Percentiles rank a stretch among this genome's conserved stretches.
These are phyloP conservation scores for Musca vetustissima DNA, from an alignment of 1,140 invertebrate genomes.

Conservation along the genomic window DNA sequence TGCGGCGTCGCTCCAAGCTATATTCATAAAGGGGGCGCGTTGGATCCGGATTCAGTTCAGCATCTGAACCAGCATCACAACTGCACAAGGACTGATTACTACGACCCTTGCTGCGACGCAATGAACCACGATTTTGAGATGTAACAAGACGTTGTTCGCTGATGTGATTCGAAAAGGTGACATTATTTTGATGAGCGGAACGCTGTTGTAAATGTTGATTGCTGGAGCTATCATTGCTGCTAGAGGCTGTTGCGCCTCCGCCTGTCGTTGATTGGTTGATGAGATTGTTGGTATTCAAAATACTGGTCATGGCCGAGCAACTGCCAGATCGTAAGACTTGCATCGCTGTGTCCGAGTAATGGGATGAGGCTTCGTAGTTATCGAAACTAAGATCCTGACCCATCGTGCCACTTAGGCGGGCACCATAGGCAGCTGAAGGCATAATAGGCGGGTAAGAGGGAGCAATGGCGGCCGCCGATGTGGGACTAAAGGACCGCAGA, in stretches of 20 bases:
- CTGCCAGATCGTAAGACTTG: slow-evolving; percentile 26
- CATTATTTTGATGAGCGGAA: slow-evolving; percentile 36
- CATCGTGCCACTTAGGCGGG: background rate
- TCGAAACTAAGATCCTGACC: slow-evolving; percentile 24
- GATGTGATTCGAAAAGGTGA: slow-evolving; percentile 47
- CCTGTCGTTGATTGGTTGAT: slow-evolving; percentile 8
- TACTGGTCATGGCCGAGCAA: slow-evolving; percentile 19
- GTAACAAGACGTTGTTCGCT: slow-evolving; percentile 40
- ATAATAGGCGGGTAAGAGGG: slow-evolving; percentile 31
- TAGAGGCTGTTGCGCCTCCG: background rate
- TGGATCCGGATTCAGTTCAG: slow-evolving; percentile 49
- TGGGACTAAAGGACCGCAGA: slow-evolving; percentile 17
- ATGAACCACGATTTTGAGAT: slow-evolving; percentile 41
- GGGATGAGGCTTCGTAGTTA: slow-evolving; percentile 27
- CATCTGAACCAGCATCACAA: slow-evolving; percentile 50
- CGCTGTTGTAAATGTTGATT: slow-evolving; percentile 10
- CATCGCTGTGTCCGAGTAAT: slow-evolving; percentile 32
- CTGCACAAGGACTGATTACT: slow-evolving; percentile 54
- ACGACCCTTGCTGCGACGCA: slow-evolving; percentile 50
- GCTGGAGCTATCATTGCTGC: slow-evolving; percentile 10
- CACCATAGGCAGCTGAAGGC: slow-evolving; percentile 32
- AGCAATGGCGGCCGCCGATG: slow-evolving; percentile 28
- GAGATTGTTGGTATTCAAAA: slow-evolving; percentile 7
- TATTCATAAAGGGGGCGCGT: slow-evolving; percentile 50
- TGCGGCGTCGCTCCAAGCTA: slow-evolving; percentile 50